Evolutionary conservation across 2,113 vertebrate genomes (phyloP).

Genomic region (Mola mola): DNA sequence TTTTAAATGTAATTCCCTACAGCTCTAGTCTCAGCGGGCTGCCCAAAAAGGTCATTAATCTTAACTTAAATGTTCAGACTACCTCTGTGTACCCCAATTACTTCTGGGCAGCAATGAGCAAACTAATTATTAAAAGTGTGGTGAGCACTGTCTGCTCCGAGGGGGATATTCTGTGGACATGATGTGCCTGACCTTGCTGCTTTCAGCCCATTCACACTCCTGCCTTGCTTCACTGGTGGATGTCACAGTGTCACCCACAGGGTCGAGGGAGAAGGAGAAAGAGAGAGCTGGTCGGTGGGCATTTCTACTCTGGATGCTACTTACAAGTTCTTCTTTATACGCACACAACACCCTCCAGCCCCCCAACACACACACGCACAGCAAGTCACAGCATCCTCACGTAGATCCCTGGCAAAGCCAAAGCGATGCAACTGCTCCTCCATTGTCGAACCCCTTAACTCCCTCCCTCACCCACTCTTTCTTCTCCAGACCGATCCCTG

Average conservation of each 20-base stretch:
- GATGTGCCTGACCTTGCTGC: slow-evolving; percentile 68
- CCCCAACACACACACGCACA: slow-evolving; percentile 42
- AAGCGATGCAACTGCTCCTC: slow-evolving; percentile 65
- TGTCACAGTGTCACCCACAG: slow-evolving; percentile 69
- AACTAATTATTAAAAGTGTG: slow-evolving; percentile 55
- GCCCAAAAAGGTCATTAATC: not conserved
- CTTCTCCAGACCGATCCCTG: slow-evolving; percentile 52
- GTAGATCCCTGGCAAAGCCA: slow-evolving; percentile 58
- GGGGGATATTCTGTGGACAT: slow-evolving; percentile 66
- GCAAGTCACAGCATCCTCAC: slow-evolving; percentile 61
- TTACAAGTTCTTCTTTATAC: slow-evolving; percentile 40
- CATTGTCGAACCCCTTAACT: slow-evolving; percentile 66
- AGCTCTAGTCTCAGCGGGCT: too few species aligned
- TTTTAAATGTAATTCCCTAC: too few species aligned
- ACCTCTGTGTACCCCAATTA: not conserved
- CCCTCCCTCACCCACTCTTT: slow-evolving; percentile 56
- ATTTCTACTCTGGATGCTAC: slow-evolving; percentile 28
- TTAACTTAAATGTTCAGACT: not conserved
- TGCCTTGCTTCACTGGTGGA: slow-evolving; percentile 65
- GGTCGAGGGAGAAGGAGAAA: slow-evolving; percentile 37
- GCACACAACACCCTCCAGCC: slow-evolving; percentile 24
- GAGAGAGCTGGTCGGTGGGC: slow-evolving; percentile 12
- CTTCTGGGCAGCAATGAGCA: not conserved
- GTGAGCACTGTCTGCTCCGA: slow-evolving; percentile 30
- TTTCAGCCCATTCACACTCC: slow-evolving; percentile 59